Base-by-base conservation (phyloP, 1,140 invertebrate genomes). In the Carposina sasakii region DNA sequence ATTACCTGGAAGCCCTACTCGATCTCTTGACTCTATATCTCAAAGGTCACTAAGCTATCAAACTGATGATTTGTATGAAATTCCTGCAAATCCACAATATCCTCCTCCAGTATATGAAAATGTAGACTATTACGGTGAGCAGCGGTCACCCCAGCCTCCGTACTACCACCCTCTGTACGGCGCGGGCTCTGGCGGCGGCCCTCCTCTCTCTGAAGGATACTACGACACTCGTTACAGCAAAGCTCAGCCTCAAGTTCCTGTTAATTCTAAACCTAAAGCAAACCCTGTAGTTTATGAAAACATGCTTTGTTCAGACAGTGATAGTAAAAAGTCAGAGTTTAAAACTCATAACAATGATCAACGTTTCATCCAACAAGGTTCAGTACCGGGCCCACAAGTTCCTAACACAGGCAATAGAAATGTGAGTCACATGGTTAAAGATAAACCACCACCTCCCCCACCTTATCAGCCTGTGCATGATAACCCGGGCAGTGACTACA, bases 101-200 rank as follows among this genome's bases (percentile, higher is more conserved):
- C 71, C 66, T 48, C 88, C 87, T 40, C 91, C 89, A 21, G 90
- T 94, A 17, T 94, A 94, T 72, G 93, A 94, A 74, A 94, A 95
- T 76, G 87, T 94, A 30, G 92, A 93, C 52, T 93, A 92, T 74
- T 93, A 93, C 81, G 83, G 87, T 9, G 81, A 83, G 26, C 72
- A 71, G 50, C 71, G 77, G 6, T 71, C 83, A 4, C 72, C 79
- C 10, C 88, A 89, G 57, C 87, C 88, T 8, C 86, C 88, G 2
- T 92, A 90, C 64, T 91, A 89, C 63, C 88, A 90, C 65, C 87
- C 90, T 41, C 70, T 82, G 63, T 79, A 85, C 24, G 78, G 78
- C 48, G 63, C 77, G 43, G 67, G 67, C n/a, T 67, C 75, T 13
- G 68, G 81, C 4, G 68, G 81, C 4, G 63, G 43, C 9, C 42